These are phyloP conservation scores for Mellivora capensis DNA, from an alignment of 2,113 vertebrate species.

Conservation along the genomic window DNA sequence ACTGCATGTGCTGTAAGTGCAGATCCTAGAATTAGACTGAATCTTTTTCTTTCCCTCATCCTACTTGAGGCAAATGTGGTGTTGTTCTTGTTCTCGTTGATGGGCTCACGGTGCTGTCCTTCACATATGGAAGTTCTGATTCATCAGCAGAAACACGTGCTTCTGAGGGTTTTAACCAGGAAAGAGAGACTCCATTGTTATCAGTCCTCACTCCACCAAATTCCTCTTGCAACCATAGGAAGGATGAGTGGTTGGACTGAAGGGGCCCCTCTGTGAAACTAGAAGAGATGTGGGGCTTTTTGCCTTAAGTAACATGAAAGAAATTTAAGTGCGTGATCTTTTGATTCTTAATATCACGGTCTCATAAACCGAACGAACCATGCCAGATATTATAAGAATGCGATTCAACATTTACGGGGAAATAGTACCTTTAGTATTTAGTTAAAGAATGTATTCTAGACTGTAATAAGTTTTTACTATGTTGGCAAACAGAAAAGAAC, in stretches of 20 bases:
- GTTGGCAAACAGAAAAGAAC: slow-evolving; percentile 51
- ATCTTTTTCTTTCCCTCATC: not conserved
- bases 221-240: not conserved
- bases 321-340: slow-evolving; percentile 40
- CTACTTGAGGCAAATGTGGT: not conserved
- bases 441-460: slow-evolving; percentile 44
- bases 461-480: slow-evolving; percentile 34
- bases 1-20: not conserved
- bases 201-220: not conserved
- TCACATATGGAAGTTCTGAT: not conserved
- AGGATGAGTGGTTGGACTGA: not conserved
- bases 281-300: not conserved
- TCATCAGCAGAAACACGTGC: not conserved
- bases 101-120: not conserved
- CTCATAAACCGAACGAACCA: slow-evolving; percentile 17
- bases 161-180: not conserved
- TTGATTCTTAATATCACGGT: slow-evolving; percentile 27
- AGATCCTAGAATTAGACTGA: not conserved
- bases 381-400: slow-evolving; percentile 50
- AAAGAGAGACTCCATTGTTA: not conserved
- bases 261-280: not conserved
- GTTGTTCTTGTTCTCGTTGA: not conserved
- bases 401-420: slow-evolving; percentile 23
- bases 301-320: slow-evolving; percentile 23
- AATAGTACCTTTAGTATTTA: slow-evolving; percentile 41